Evolutionary conservation across 2,888 invertebrate genomes (phyloP).

Genomic region (Cerceris ruficornis): DNA sequence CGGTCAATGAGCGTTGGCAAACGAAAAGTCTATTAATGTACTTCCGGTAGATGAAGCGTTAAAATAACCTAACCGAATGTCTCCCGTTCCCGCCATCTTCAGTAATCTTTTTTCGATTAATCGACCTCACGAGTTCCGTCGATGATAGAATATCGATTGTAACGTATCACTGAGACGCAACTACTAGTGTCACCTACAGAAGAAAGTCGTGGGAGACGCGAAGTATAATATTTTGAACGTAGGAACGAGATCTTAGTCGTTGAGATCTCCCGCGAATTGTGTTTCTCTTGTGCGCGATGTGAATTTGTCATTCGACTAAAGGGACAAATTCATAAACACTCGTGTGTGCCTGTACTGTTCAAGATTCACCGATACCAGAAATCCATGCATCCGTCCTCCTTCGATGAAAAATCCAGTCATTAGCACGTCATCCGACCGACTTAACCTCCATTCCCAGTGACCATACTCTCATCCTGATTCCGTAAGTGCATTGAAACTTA

Average conservation of each 20-base stretch:
- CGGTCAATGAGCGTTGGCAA: too few species aligned
- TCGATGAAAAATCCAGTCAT: conserved; percentile 60
- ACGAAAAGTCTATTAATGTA: too few species aligned
- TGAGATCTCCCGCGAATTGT: neutral
- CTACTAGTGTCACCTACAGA: neutral
- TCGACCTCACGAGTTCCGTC: too few species aligned
- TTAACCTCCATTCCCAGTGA: conserved; percentile 28
- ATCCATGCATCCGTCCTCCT: conserved; percentile 67
- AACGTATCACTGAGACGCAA: too few species aligned
- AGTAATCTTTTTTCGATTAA: too few species aligned
- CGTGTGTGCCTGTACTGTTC: conserved; percentile 66
- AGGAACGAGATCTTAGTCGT: neutral
- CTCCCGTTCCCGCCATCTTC: too few species aligned
- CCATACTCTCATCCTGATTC: neutral
- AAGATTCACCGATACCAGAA: conserved; percentile 62
- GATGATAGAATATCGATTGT: too few species aligned
- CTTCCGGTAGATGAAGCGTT: too few species aligned
- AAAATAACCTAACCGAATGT: too few species aligned
- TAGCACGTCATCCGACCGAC: conserved; percentile 62
- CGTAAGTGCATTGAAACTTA: neutral
- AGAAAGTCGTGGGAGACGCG: neutral
- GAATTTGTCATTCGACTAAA: conserved; percentile 3
- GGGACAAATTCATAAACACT: conserved; percentile 66
- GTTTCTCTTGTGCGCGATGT: neutral
- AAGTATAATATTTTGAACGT: neutral